A percentile compares a stretch with the other conserved stretches of the same genome.
phyloP scores from a whole-genome alignment of 2,113 vertebrate genomes.

The Aramus guarauna region DNA sequence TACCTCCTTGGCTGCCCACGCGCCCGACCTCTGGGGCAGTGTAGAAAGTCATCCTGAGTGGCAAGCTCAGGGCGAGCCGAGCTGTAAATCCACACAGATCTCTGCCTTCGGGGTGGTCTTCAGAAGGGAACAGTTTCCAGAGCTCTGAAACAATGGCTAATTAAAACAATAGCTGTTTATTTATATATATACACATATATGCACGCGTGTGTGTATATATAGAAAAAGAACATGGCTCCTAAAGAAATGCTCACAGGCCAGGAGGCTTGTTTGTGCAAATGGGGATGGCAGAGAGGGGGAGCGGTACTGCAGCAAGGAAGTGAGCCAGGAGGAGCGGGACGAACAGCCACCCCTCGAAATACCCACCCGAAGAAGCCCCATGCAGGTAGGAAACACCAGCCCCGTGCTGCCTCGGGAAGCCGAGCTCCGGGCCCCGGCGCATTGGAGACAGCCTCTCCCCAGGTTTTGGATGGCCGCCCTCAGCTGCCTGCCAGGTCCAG shows the following conservation, averaged over 20 bases:
- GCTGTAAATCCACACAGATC: background rate
- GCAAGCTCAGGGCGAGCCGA: background rate
- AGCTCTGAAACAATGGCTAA: slow-evolving; percentile 56
- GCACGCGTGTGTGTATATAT: background rate
- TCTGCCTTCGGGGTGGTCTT: slow-evolving; percentile 46
- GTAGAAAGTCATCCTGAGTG: background rate
- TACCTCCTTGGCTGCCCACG: background rate
- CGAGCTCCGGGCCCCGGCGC: fast-evolving
- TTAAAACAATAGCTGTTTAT: slow-evolving; percentile 57
- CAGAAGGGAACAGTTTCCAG: slow-evolving; percentile 47
- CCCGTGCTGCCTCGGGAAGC: background rate
- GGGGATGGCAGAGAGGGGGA: background rate
- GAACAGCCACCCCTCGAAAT: background rate
- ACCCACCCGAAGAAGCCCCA: background rate
- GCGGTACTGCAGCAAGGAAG: background rate
- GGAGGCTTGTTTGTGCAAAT: background rate
- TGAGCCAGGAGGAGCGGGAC: background rate
- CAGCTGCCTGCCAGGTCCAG: background rate
- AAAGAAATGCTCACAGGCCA: background rate
- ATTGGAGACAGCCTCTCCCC: background rate
- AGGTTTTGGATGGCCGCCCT: background rate
- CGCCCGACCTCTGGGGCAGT: fast-evolving
- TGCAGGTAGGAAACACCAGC: background rate
- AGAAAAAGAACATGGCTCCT: background rate
- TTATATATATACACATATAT: background rate